phyloP scores from a whole-genome alignment of 2,888 invertebrate species.

The Strigamia crassipes region DNA sequence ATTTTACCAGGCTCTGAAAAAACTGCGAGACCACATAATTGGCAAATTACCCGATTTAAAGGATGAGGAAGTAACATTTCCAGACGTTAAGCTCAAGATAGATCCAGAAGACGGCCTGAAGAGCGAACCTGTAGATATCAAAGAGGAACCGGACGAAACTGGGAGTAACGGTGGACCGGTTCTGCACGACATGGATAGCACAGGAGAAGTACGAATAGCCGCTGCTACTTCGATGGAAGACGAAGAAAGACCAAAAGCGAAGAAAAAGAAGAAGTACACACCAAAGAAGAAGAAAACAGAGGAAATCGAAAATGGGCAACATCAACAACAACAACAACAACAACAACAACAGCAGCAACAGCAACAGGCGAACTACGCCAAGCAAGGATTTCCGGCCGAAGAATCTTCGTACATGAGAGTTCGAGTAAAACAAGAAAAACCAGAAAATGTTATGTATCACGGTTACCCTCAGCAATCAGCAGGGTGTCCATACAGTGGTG shows the following conservation, averaged over 20 bases:
- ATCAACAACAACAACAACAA: conserved; percentile 44
- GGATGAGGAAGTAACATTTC: conserved; percentile 83
- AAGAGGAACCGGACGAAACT: conserved; percentile 48
- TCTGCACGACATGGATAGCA: conserved; percentile 2
- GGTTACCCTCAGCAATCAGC: conserved; percentile 45
- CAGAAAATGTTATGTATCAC: conserved; percentile 43
- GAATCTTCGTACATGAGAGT: neutral
- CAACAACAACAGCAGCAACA: conserved; percentile 40
- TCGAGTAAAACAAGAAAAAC: conserved; percentile 47
- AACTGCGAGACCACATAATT: conserved; percentile 91
- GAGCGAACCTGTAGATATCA: conserved; percentile 48
- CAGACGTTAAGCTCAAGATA: conserved; percentile 51
- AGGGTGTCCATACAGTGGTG: conserved; percentile 48
- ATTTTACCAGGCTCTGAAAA: conserved; percentile 93
- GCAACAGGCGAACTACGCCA: conserved; percentile 13
- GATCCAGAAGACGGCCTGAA: conserved; percentile 48
- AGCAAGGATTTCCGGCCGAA: neutral
- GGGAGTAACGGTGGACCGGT: neutral
- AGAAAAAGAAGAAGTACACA: conserved; percentile 46
- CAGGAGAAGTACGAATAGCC: neutral
- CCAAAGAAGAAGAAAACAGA: conserved; percentile 45
- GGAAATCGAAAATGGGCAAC: conserved; percentile 13
- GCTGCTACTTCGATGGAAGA: neutral
- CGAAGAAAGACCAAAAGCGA: conserved; percentile 38
- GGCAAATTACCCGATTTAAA: conserved; percentile 82